Evolutionary conservation across 2,797 vertebrate genomes (phyloP).

Genomic region (Tragopan temminckii): DNA sequence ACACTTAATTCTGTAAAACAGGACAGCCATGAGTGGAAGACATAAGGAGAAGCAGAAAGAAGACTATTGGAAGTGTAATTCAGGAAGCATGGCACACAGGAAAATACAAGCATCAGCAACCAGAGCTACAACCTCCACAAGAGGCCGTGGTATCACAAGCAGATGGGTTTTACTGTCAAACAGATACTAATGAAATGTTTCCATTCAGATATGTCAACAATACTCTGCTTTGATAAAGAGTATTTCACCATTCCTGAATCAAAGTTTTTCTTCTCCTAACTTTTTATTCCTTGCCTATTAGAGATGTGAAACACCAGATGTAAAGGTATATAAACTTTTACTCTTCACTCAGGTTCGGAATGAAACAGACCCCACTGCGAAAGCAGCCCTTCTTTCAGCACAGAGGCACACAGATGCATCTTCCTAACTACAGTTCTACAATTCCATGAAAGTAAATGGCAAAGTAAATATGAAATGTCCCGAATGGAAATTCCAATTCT

Average conservation of each 20-base stretch:
- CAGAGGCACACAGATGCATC: not conserved
- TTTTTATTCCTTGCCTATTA: constrained; percentile 4
- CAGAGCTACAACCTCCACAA: not conserved
- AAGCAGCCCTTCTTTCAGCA: not conserved
- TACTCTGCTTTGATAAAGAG: constrained; percentile 48
- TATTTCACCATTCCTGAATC: constrained; percentile 38
- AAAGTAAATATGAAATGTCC: not conserved
- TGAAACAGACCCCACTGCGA: not conserved
- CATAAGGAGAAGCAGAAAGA: not conserved
- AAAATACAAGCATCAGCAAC: not conserved
- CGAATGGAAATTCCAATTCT: not conserved
- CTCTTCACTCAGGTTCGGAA: not conserved
- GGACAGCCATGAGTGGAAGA: not conserved
- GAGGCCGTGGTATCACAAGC: not conserved
- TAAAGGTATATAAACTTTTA: constrained; percentile 14
- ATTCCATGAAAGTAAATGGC: not conserved
- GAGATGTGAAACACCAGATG: not conserved
- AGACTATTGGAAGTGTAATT: not conserved
- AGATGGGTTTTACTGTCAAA: constrained; percentile 54
- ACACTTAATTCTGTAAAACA: not conserved
- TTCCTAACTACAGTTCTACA: not conserved
- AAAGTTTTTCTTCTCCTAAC: not conserved
- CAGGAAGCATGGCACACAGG: accelerated
- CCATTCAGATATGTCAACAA: constrained; percentile 25
- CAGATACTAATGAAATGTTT: constrained; percentile 68